These are phyloP conservation scores for Zosterops hypoxanthus DNA, from an alignment of 2,113 vertebrate genomes.

Conservation along the genomic window DNA sequence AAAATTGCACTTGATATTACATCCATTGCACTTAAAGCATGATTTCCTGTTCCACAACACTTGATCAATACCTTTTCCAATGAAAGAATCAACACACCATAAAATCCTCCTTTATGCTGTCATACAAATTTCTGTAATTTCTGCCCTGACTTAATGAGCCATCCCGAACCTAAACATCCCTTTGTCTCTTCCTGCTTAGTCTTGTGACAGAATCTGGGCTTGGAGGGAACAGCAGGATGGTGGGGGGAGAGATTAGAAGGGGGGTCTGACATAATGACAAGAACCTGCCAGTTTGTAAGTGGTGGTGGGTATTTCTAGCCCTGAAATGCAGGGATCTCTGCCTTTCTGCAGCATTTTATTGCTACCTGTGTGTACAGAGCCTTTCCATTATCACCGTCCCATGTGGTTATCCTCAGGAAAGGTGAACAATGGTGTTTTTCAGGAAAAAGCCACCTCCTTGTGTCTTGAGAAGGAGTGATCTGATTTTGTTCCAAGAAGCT, in stretches of 20 bases:
- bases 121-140: background rate
- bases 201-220: background rate
- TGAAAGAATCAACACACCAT: background rate
- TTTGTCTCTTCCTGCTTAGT: background rate
- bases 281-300: background rate
- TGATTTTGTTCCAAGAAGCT: background rate
- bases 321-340: background rate
- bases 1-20: background rate
- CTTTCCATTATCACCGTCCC: background rate
- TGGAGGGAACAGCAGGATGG: background rate
- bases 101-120: background rate
- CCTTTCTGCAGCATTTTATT: background rate
- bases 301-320: background rate
- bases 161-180: background rate
- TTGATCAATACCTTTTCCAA: background rate
- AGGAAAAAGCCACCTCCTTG: background rate
- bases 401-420: background rate
- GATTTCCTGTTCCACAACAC: background rate
- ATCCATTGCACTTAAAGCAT: background rate
- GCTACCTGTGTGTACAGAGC: background rate
- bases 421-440: background rate
- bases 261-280: fast-evolving
- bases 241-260: background rate
- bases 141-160: background rate
- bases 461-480: background rate